Base-by-base conservation (phyloP, 2,113 vertebrate species). In the Paratilapia polleni region DNA sequence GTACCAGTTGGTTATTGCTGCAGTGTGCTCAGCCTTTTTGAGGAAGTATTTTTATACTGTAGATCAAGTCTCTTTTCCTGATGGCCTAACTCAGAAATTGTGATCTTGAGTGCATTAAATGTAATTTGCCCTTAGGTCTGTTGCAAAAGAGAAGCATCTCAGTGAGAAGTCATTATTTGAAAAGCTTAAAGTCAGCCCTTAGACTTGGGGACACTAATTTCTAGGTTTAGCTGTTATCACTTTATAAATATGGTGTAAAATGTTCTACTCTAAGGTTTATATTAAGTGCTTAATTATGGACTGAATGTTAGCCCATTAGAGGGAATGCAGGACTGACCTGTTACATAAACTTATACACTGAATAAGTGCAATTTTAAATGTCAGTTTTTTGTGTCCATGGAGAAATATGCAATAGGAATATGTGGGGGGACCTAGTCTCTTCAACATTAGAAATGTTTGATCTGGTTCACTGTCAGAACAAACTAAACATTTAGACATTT, bases 381-480 rank as follows among this genome's bases (percentile, higher is more conserved):
- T 31, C 24, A 73, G 52, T 20, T n/a, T 73, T 73, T 73, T 54
- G 17, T 73, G 47, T 73, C 19, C 26, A 54, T 34, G 19, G 68
- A 73, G 11, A 54, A 73, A 73, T 54, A 5, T n/a, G 68, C 19
- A 34, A 52, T n/a, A 54, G 26, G 19, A 19, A 73, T 34, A 54
- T 1, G 26, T 54, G 19, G 28, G 47, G 20, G 43, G 26, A 26
- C 47, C 84, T 70, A 54, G 62, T 80, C 31, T 73, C 15, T 61
- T 61, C n/a, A 14, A 15, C 24, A 17, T 31, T 12, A 26, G 49
- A 66, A 61, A 84, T 9, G 70, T 64, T 74, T 64, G 4, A 78
- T 81, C 34, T 78, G 80, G 83, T 70, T 60, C 54, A 66, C 47
- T 47, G 59, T 85, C 80, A 83, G 78, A 84, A 84, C 20, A 82